Evolutionary conservation across 2,888 invertebrate genomes (phyloP).

Genomic region (Acanthosepion lycidas): DNA sequence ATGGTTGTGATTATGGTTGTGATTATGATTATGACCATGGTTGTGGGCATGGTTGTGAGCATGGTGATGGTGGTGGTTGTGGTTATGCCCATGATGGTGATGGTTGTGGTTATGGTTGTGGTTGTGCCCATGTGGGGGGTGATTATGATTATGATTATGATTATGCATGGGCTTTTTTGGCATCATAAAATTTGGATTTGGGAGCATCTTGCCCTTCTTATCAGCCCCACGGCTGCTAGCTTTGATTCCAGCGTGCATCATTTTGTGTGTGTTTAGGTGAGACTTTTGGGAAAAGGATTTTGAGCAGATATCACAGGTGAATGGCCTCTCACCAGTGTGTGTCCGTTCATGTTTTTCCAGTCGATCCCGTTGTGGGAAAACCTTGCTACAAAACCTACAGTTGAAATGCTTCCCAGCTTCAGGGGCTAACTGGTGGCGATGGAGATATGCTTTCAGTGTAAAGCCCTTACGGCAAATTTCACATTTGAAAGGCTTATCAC

Average conservation of each 20-base stretch:
- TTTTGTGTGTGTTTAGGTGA: background rate
- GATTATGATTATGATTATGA: conserved; percentile 16
- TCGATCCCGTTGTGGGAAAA: conserved; percentile 36
- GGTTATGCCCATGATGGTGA: background rate
- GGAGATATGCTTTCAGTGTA: conserved; percentile 41
- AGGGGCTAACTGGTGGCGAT: conserved; percentile 35
- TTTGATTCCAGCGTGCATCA: conserved; percentile 10
- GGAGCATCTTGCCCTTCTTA: background rate
- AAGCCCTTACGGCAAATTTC: conserved; percentile 44
- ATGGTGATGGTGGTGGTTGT: background rate
- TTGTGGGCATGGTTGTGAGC: background rate
- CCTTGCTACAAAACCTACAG: conserved; percentile 42
- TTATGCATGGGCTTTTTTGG: conserved; percentile 37
- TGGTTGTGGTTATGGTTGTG: conserved; percentile 36
- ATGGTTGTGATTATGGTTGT: background rate
- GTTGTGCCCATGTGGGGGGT: background rate
- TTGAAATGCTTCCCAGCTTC: conserved; percentile 42
- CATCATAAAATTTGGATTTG: background rate
- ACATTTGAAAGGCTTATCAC: conserved; percentile 45
- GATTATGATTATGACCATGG: background rate
- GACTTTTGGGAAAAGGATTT: conserved; percentile 36
- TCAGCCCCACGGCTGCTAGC: background rate
- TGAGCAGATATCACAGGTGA: conserved; percentile 25
- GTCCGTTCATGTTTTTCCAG: conserved; percentile 40
- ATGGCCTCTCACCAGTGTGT: conserved; percentile 44